Percentiles rank a stretch among this genome's conserved stretches.
These are phyloP conservation scores for Petrocephalus sullivani DNA, from an alignment of 2,797 vertebrate species.

Conservation along the genomic window DNA sequence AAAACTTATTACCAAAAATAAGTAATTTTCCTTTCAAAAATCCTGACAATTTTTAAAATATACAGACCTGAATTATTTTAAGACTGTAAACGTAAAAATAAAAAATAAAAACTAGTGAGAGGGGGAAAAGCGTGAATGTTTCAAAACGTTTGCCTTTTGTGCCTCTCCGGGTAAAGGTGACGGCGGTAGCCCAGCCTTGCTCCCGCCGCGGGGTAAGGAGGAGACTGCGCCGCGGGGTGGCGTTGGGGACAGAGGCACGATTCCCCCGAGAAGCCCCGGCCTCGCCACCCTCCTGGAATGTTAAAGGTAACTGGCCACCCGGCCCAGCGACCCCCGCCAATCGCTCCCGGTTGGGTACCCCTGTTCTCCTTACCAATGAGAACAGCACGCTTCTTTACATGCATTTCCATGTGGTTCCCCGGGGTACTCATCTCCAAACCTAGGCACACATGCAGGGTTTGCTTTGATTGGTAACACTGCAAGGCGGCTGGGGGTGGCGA, in stretches of 20 bases:
- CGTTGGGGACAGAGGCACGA: neutral
- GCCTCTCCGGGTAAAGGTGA: constrained; percentile 35
- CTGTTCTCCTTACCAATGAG: neutral
- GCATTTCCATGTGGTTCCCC: neutral
- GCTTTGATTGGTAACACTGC: constrained; percentile 9
- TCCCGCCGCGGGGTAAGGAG: constrained; percentile 20
- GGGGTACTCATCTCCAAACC: neutral
- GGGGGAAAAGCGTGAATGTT: constrained; percentile 36
- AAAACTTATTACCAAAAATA: constrained; percentile 76
- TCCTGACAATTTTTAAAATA: constrained; percentile 67
- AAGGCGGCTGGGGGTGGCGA: neutral
- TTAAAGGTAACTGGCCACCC: constrained; percentile 30
- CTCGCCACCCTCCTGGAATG: constrained; percentile 33
- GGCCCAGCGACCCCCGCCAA: neutral
- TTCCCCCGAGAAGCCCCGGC: constrained; percentile 15
- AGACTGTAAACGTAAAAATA: constrained; percentile 66
- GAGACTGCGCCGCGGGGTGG: neutral
- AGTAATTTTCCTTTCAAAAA: constrained; percentile 70
- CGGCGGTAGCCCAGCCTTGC: constrained; percentile 35
- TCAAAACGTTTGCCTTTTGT: constrained; percentile 30
- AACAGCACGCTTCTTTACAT: neutral
- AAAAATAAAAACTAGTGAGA: constrained; percentile 42
- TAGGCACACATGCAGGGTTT: neutral
- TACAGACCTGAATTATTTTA: constrained; percentile 70
- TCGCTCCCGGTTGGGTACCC: neutral